Evolutionary conservation across 2,797 vertebrate species (phyloP).

Genomic region (Coilia nasus): DNA sequence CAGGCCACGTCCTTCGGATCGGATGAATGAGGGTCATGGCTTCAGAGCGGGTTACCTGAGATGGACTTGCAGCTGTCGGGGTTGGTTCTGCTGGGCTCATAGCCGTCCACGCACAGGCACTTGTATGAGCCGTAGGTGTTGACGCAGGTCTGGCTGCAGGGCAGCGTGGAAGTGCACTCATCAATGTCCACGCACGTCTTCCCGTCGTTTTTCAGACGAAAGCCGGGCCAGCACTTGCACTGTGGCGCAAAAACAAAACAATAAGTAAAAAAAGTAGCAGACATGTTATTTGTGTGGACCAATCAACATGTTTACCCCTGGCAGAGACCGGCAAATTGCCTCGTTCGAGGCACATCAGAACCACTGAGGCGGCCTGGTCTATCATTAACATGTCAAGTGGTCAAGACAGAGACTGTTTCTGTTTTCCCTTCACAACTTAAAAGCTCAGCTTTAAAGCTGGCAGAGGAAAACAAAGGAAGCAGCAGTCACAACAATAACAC

Average conservation of each 20-base stretch:
- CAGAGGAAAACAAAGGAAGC: too few species aligned
- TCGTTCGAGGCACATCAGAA: too few species aligned
- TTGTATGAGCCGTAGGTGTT: conserved; percentile 96
- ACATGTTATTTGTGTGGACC: background rate
- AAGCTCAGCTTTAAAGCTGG: too few species aligned
- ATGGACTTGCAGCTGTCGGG: conserved; percentile 91
- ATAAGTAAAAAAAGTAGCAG: background rate
- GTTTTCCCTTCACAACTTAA: too few species aligned
- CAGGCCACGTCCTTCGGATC: background rate
- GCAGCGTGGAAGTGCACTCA: conserved; percentile 90
- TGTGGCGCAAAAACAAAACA: conserved; percentile 63
- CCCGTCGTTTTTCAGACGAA: conserved; percentile 93
- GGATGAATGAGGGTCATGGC: too few species aligned
- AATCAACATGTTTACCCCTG: background rate
- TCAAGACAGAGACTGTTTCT: too few species aligned
- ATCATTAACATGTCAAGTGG: too few species aligned
- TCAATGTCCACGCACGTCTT: conserved; percentile 94
- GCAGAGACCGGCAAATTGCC: too few species aligned
- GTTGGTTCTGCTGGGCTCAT: conserved; percentile 85
- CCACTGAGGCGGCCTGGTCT: too few species aligned
- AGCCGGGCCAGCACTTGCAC: conserved; percentile 99
- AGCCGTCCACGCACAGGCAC: conserved; percentile 92
- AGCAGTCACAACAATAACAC: too few species aligned
- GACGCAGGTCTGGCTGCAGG: conserved; percentile 96
- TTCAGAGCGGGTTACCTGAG: conserved; percentile 78